Evolutionary conservation across 2,113 vertebrate species (phyloP).

Genomic region (Sminthopsis crassicaudata): DNA sequence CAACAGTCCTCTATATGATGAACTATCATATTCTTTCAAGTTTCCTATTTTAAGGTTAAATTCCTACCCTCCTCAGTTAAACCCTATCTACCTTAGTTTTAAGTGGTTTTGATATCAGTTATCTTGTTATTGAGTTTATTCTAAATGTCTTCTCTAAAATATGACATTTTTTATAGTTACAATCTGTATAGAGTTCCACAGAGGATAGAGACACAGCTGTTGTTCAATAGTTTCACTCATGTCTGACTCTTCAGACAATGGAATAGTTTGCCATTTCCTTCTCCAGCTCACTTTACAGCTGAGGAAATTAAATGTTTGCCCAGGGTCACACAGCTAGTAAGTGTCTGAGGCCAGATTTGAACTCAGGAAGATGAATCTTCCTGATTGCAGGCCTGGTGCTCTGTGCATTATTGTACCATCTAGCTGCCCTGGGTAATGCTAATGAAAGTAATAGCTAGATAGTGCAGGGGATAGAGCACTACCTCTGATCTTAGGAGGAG

Average conservation of each 20-base stretch:
- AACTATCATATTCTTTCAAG: too few species aligned
- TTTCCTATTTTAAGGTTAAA: too few species aligned
- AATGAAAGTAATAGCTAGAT: neutral
- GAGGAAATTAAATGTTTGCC: neutral
- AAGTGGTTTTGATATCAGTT: too few species aligned
- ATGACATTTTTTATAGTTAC: too few species aligned
- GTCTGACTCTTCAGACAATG: neutral
- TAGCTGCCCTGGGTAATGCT: neutral
- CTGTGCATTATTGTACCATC: neutral
- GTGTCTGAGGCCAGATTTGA: neutral
- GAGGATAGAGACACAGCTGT: neutral
- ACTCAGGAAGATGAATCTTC: neutral
- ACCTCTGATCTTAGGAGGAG: too few species aligned
- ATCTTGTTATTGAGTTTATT: too few species aligned
- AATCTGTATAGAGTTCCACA: too few species aligned
- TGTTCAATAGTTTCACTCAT: neutral
- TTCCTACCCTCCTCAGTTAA: too few species aligned
- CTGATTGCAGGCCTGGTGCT: neutral
- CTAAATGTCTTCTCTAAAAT: too few species aligned
- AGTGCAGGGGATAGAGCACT: too few species aligned
- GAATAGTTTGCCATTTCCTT: neutral
- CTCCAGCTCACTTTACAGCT: neutral
- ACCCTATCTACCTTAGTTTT: too few species aligned
- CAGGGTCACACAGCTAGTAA: neutral
- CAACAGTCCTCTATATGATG: too few species aligned